These are phyloP conservation scores for Halictus ligatus DNA, from an alignment of 2,888 invertebrate genomes.

Conservation along the genomic window DNA sequence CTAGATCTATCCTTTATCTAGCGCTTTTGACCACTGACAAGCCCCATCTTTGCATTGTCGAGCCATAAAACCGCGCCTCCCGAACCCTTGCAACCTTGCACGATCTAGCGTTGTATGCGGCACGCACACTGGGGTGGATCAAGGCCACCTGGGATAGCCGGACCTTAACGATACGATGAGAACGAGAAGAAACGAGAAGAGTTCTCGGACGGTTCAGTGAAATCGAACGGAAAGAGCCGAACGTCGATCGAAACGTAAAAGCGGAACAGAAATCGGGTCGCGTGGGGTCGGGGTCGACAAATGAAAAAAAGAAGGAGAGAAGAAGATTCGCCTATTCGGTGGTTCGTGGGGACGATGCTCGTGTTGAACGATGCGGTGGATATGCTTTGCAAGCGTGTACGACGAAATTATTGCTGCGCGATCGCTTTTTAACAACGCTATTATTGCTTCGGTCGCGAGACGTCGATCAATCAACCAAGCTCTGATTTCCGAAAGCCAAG, in stretches of 20 bases:
- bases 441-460: slow-evolving; percentile 58
- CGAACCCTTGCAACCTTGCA: too few relatives aligned
- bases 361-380: neutral
- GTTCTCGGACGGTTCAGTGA: neutral
- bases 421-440: slow-evolving; percentile 39
- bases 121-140: too few relatives aligned
- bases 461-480: neutral
- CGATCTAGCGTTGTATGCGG: too few relatives aligned
- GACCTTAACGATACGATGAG: slow-evolving; percentile 9
- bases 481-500: neutral
- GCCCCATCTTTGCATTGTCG: too few relatives aligned
- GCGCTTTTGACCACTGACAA: too few relatives aligned
- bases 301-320: neutral
- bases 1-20: too few relatives aligned
- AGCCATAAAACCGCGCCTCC: too few relatives aligned
- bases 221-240: slow-evolving; percentile 16
- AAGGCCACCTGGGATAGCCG: too few relatives aligned
- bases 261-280: neutral
- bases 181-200: slow-evolving; percentile 21
- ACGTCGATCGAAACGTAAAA: slow-evolving; percentile 1
- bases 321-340: neutral
- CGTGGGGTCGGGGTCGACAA: neutral
- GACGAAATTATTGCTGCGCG: slow-evolving; percentile 62
- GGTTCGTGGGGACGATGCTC: slow-evolving; percentile 4
- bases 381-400: neutral